Conservation (phyloP, 2,888 invertebrate species). For the Lysandra bellargus region DNA sequence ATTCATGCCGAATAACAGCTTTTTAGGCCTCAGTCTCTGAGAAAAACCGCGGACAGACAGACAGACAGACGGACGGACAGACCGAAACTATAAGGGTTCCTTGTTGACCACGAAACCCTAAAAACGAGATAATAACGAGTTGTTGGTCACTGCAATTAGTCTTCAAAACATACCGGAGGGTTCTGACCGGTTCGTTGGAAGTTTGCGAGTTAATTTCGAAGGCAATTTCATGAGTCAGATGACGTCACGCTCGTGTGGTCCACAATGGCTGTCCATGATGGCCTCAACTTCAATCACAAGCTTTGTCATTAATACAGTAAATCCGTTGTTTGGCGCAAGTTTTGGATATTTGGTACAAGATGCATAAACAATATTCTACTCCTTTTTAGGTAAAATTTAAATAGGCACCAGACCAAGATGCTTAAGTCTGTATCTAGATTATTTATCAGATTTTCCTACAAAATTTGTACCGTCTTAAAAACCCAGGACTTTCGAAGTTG, state of each 20-base stretch:
- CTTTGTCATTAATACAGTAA: background rate
- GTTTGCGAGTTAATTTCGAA: background rate
- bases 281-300: background rate
- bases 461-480: no score
- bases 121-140: background rate
- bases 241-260: slow-evolving; percentile 6
- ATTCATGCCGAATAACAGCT: no score
- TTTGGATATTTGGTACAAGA: background rate
- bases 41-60: no score
- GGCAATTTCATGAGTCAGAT: background rate
- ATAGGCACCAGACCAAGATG: no score
- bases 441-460: no score
- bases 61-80: no score
- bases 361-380: background rate
- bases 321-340: background rate
- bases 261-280: background rate
- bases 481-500: no score
- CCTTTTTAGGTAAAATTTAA: background rate
- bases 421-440: no score
- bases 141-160: background rate
- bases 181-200: slow-evolving; percentile 1
- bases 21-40: no score
- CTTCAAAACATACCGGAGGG: background rate
- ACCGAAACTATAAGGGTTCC: no score
- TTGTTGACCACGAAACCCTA: no score